phyloP scores from a whole-genome alignment of 2,797 vertebrate genomes.

The Potorous gilbertii region DNA sequence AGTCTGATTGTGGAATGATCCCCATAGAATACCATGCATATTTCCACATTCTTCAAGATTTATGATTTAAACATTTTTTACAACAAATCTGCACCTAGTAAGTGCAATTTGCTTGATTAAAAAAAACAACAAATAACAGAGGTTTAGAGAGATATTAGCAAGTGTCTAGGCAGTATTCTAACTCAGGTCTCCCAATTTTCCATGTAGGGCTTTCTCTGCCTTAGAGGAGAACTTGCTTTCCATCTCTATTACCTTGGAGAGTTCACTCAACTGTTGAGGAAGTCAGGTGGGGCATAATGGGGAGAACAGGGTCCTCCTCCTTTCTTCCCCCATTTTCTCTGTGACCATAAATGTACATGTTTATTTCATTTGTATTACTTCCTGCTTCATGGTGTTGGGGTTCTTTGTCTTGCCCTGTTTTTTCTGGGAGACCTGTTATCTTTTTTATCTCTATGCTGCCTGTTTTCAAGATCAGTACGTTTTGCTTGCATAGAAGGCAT shows the following conservation, averaged over 20 bases:
- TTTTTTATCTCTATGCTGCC: neutral
- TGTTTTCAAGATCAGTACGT: too few relatives aligned
- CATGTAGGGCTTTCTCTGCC: neutral
- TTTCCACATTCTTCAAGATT: neutral
- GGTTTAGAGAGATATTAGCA: neutral
- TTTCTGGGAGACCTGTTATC: neutral
- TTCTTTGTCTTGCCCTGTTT: neutral
- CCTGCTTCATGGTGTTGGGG: neutral
- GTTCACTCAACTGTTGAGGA: neutral
- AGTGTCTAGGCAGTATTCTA: neutral
- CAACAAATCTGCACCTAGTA: neutral
- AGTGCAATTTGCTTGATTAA: neutral
- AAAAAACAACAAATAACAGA: neutral
- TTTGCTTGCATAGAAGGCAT: too few relatives aligned
- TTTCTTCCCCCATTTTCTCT: neutral
- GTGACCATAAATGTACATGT: neutral
- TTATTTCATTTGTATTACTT: neutral
- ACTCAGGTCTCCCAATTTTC: neutral
- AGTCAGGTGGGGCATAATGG: neutral
- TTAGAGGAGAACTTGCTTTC: neutral
- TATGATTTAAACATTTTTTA: neutral
- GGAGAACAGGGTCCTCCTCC: neutral
- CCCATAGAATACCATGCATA: neutral
- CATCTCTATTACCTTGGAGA: neutral
- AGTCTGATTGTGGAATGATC: neutral